Conservation (phyloP, 2,888 invertebrate species). For the Adela reaumurella region DNA sequence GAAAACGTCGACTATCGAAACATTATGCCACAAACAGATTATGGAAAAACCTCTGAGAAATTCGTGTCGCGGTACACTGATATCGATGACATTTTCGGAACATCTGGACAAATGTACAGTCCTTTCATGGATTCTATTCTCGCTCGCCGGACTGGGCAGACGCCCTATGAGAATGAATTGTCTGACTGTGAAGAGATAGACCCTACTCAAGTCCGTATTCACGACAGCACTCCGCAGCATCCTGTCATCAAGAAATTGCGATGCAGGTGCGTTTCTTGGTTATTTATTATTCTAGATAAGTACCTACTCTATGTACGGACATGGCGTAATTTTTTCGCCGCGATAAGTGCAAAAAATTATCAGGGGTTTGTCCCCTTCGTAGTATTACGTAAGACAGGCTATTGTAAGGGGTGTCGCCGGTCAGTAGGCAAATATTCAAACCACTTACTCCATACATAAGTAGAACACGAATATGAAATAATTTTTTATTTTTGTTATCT, state of each 20-base stretch:
- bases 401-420: no score
- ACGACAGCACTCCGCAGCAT: constrained; percentile 71
- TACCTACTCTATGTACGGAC: no score
- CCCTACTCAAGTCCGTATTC: constrained; percentile 74
- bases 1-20: constrained; percentile 48
- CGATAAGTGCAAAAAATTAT: no score
- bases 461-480: no score
- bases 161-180: constrained; percentile 37
- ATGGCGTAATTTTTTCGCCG: no score
- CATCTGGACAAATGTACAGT: constrained; percentile 56
- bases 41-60: constrained; percentile 35
- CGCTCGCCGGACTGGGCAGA: constrained; percentile 35
- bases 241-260: constrained; percentile 63
- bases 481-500: no score
- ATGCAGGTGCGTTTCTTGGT: constrained; percentile 42
- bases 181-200: constrained; percentile 68
- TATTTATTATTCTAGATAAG: no score
- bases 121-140: constrained; percentile 61
- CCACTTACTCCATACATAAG: no score
- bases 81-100: constrained; percentile 85
- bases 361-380: no score
- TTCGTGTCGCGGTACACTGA: constrained; percentile 85
- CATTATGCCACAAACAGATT: constrained; percentile 16
- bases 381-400: no score
- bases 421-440: no score